A percentile compares a stretch with the other conserved stretches of the same genome.
Evolutionary conservation across 2,797 vertebrate species (phyloP).

Genomic region (Aotus griseimembra): DNA sequence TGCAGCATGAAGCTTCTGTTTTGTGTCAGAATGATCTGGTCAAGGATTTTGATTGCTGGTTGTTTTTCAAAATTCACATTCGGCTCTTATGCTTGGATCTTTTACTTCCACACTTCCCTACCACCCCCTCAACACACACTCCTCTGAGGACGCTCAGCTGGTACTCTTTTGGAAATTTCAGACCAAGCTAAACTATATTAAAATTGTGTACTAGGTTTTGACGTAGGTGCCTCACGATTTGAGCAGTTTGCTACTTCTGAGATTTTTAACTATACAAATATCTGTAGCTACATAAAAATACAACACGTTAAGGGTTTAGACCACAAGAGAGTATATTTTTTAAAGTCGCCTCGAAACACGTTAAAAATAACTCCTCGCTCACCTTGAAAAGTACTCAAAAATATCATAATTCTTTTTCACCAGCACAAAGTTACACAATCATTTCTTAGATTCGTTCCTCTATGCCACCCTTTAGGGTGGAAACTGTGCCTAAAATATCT

Average conservation of each 20-base stretch:
- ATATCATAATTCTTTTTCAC: not conserved
- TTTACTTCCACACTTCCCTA: not conserved
- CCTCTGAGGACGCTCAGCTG: slow-evolving; percentile 51
- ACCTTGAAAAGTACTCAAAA: slow-evolving; percentile 63
- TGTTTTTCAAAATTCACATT: not conserved
- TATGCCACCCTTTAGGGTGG: not conserved
- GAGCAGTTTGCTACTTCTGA: slow-evolving; percentile 68
- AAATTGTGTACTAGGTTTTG: slow-evolving; percentile 68
- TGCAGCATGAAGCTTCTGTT: not conserved
- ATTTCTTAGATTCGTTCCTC: not conserved
- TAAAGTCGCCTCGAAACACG: slow-evolving; percentile 51
- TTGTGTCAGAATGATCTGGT: not conserved
- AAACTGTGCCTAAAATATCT: not conserved
- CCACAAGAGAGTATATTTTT: slow-evolving; percentile 56
- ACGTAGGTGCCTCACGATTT: slow-evolving; percentile 75
- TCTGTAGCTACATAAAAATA: slow-evolving; percentile 60
- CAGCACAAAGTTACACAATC: not conserved
- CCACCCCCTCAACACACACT: slow-evolving; percentile 17
- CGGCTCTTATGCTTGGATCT: slow-evolving; percentile 16
- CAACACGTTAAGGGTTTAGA: slow-evolving; percentile 51
- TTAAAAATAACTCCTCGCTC: slow-evolving; percentile 50
- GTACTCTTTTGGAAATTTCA: slow-evolving; percentile 59
- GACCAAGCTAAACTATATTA: slow-evolving; percentile 55
- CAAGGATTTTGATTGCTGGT: slow-evolving; percentile 20
- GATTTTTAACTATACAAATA: slow-evolving; percentile 72